Base-by-base conservation (phyloP, 2,113 vertebrate species). In the Hypomesus transpacificus region DNA sequence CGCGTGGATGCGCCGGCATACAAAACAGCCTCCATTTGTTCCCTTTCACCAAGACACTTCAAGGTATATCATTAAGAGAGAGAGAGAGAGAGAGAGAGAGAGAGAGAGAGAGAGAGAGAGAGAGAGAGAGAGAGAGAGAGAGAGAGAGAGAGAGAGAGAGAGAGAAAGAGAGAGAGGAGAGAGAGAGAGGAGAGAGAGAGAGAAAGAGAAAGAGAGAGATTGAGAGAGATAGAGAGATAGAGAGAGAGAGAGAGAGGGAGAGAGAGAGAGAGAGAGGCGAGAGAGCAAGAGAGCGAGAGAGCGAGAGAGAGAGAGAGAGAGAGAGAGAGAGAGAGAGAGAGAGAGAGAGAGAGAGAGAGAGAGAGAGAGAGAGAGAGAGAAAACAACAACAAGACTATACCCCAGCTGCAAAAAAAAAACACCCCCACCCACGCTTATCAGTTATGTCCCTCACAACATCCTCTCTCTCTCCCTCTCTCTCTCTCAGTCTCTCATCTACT, bases 21-120 rank as follows among this genome's bases (percentile, higher is more conserved):
- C 81, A 84, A 87, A 90, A 73, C 84, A 82, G 71, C 50, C 74
- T 77, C 74, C 78, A 75, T 90, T 84, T 83, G 76, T 85, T 84
- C 81, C 75, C 75, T 70, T 77, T 78, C 66, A 66, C 71, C 74
- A 76, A 81, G 69, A 77, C 69, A 76, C 71, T 75, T 73, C 18
- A 62, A 82, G 82, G 75, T 84, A 83, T 78, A 73, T 66, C 69
- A 84, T 74, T 85, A 80, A 82, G 82, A 59, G 59, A 65, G 39
- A 7, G 39, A 7, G 39, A 39, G 39, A 39, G 39, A 54, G 65
- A 51, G 62, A 8, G 13, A 14, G n/a, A 73, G 21, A 50, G 26
- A 53, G 24, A 69, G 52, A 34, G 56, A 14, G 63, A 46, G 54
- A 8, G 31, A 34, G 31, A 34, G 31, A 34, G 31, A 34, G 4